Evolutionary conservation across 2,113 vertebrate species (phyloP), one percentile per base, ranked within the genome.

Genomic region (Scalopus aquaticus): DNA sequence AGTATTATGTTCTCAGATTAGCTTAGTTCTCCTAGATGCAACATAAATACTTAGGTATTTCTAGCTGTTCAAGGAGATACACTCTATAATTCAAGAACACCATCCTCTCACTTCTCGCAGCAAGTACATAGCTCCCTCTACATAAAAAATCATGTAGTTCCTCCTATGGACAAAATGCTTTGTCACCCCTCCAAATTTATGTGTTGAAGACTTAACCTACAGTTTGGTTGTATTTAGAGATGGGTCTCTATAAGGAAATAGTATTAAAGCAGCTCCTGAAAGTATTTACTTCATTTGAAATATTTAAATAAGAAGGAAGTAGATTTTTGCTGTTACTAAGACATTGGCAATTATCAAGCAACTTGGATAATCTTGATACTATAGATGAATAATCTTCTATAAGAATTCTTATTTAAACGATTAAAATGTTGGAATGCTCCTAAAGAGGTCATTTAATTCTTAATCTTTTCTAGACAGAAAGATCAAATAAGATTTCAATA

Each of bases 401-500:
- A 93, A 67, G 12, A 67, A 70, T 85, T 62, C 0, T 67, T 84
- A 93, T 80, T 86, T 95, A 85, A 60, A 93, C 95, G 6, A 49
- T 39, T 72, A 91, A 79, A 65, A 4, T 92, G 64, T 87, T 81
- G 4, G 30, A 88, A 44, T 24, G 8, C 3, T 96, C 58, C 87
- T 73, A 39, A 94, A 67, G 37, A 79, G 3, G 7, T 91, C 93
- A 98, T 95, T 97, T 94, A 46, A 93, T 94, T 93, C 49, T 97
- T 96, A 93, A 94, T 19, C 88, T 82, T 70, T 49, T 93, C 2
- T 49, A 56, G 26, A 35, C n/a, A 84, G 44, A 54, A 74, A 95
- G 89, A 24, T 84, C 9, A 88, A 93, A 97, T 96, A 92, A 79
- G 69, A 98, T 96, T 97, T 95, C 85, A 90, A 12, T 94, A 83